Percentiles rank a stretch among this genome's conserved stretches.
These are phyloP conservation scores for Sarcophaga caerulescens DNA, from an alignment of 2,888 invertebrate genomes.

Conservation along the genomic window DNA sequence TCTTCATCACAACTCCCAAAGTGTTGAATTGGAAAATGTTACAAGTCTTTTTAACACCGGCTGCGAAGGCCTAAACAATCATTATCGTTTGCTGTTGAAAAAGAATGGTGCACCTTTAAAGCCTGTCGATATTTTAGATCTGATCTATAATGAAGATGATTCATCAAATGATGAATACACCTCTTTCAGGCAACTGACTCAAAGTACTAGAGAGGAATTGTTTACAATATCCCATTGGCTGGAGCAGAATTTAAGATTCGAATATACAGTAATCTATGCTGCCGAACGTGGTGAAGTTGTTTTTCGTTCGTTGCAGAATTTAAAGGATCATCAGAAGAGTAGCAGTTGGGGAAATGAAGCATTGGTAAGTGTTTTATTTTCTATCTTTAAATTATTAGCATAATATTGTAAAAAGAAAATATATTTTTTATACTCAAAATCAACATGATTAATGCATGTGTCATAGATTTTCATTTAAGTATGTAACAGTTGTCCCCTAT, in stretches of 20 bases:
- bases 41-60: slow-evolving; percentile 90
- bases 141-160: slow-evolving; percentile 94
- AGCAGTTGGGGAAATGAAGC: slow-evolving; percentile 89
- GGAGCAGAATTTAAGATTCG: slow-evolving; percentile 87
- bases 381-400: background rate
- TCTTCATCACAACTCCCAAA: slow-evolving; percentile 94
- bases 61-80: slow-evolving; percentile 91
- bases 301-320: slow-evolving; percentile 87
- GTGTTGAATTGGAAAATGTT: slow-evolving; percentile 96
- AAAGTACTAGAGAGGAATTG: slow-evolving; percentile 86
- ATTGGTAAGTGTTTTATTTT: slow-evolving; percentile 82
- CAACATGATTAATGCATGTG: too few species aligned
- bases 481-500: too few species aligned
- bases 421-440: too few species aligned
- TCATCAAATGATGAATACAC: slow-evolving; percentile 83
- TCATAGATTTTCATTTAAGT: too few species aligned
- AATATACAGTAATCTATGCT: slow-evolving; percentile 89
- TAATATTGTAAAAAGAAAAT: background rate
- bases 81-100: slow-evolving; percentile 92
- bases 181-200: slow-evolving; percentile 86
- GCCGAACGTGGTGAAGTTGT: slow-evolving; percentile 89
- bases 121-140: slow-evolving; percentile 93
- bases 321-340: slow-evolving; percentile 90
- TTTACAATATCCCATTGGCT: slow-evolving; percentile 93
- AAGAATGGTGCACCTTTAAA: slow-evolving; percentile 87